Evolutionary conservation across 2,888 invertebrate genomes (phyloP).

Genomic region (Tuta absoluta): DNA sequence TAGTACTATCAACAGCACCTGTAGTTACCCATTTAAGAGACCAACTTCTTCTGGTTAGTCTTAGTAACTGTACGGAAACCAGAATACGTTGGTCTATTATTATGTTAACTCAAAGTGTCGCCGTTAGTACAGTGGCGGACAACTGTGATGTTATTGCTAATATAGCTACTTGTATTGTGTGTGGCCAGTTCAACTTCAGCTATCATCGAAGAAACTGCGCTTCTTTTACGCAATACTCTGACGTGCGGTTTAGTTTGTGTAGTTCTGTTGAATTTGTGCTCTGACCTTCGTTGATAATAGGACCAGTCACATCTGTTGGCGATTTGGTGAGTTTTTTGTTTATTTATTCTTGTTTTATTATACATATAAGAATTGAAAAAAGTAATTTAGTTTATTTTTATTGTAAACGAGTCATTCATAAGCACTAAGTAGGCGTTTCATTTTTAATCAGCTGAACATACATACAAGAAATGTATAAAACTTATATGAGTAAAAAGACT

Average conservation of each 20-base stretch:
- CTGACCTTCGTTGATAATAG: slow-evolving; percentile 30
- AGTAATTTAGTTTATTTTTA: neutral
- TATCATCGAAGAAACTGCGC: neutral
- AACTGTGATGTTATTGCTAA: slow-evolving; percentile 17
- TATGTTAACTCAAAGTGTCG: no score
- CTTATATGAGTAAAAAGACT: neutral
- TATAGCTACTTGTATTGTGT: slow-evolving; percentile 34
- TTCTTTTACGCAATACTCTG: neutral
- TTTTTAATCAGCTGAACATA: neutral
- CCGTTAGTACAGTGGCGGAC: slow-evolving; percentile 32
- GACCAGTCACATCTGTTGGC: slow-evolving; percentile 25
- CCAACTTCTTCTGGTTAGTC: no score
- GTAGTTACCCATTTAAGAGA: no score
- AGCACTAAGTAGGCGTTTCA: neutral
- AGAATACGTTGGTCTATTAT: no score
- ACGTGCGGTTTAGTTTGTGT: neutral
- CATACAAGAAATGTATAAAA: neutral
- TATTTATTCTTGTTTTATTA: neutral
- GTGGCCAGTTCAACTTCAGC: slow-evolving; percentile 19
- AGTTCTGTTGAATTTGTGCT: slow-evolving; percentile 22
- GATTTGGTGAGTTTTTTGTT: slow-evolving; percentile 26
- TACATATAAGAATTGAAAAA: neutral
- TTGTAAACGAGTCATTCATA: neutral
- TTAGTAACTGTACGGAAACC: no score
- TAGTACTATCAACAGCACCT: no score